Evolutionary conservation across 2,888 invertebrate genomes (phyloP).

Genomic region (Leucophenga montana): DNA sequence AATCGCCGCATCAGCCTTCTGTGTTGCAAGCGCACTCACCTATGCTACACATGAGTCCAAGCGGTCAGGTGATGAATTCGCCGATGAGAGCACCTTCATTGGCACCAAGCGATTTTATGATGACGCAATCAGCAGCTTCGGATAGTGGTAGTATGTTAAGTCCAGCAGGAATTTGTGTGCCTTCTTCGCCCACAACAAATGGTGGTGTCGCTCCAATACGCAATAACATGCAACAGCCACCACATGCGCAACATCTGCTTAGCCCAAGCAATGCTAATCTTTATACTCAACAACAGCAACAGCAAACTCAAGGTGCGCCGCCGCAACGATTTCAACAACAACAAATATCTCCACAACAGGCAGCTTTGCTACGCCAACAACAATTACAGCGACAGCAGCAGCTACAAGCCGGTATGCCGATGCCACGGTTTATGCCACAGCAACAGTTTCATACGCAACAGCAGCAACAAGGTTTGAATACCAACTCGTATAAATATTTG

Average conservation of each 20-base stretch:
- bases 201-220: constrained; percentile 54
- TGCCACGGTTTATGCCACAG: constrained; percentile 49
- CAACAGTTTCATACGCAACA: constrained; percentile 49
- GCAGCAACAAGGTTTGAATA: constrained; percentile 45
- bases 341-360: constrained; percentile 55
- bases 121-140: constrained; percentile 46
- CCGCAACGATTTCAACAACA: constrained; percentile 52
- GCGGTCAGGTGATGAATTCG: constrained; percentile 57
- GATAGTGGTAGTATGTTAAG: constrained; percentile 51
- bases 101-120: constrained; percentile 57
- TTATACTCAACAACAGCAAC: constrained; percentile 53
- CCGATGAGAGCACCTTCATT: constrained; percentile 64
- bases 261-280: constrained; percentile 48
- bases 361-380: constrained; percentile 47
- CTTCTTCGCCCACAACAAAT: constrained; percentile 64
- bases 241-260: constrained; percentile 40
- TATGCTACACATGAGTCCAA: constrained; percentile 55
- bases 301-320: constrained; percentile 52
- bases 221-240: constrained; percentile 51
- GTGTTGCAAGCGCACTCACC: constrained; percentile 52
- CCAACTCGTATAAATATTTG: neutral
- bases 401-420: constrained; percentile 46
- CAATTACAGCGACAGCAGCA: constrained; percentile 47
- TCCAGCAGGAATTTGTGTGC: constrained; percentile 57
- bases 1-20: constrained; percentile 56